Evolutionary conservation across 2,797 vertebrate genomes (phyloP).

Genomic region (Coregonus suidteri): DNA sequence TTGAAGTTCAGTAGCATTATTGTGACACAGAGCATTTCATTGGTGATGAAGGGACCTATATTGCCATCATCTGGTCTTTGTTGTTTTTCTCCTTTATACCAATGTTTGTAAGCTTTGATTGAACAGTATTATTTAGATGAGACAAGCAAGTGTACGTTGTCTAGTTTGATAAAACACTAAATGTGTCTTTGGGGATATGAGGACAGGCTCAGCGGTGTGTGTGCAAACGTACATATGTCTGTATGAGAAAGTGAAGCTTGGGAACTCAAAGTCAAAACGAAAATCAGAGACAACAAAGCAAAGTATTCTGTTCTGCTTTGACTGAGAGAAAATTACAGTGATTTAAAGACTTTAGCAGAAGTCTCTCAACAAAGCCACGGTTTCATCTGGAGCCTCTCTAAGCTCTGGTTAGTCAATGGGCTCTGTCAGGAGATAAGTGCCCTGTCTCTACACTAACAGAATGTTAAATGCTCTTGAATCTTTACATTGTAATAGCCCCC

Average conservation of each 20-base stretch:
- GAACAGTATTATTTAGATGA: not conserved
- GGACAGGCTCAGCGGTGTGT: not conserved
- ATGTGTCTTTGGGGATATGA: too few relatives aligned
- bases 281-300: conserved; percentile 13
- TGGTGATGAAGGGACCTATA: not conserved
- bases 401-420: conserved; percentile 49
- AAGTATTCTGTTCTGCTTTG: conserved; percentile 31
- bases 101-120: not conserved
- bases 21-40: not conserved
- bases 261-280: conserved; percentile 5
- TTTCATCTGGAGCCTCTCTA: conserved; percentile 55
- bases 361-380: conserved; percentile 56
- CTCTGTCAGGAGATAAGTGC: conserved; percentile 56
- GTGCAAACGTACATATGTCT: not conserved
- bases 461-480: conserved; percentile 45
- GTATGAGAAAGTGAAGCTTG: not conserved
- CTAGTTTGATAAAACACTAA: too few relatives aligned
- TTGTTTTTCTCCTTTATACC: not conserved
- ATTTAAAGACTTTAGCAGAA: conserved; percentile 50
- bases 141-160: too few relatives aligned
- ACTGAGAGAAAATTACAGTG: conserved; percentile 50
- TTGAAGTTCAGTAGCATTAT: too few relatives aligned
- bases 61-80: not conserved
- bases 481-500: too few relatives aligned
- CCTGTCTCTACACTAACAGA: conserved; percentile 35